Base-by-base conservation (phyloP, 2,113 vertebrate genomes). In the Dolichallabes microphthalmus region DNA sequence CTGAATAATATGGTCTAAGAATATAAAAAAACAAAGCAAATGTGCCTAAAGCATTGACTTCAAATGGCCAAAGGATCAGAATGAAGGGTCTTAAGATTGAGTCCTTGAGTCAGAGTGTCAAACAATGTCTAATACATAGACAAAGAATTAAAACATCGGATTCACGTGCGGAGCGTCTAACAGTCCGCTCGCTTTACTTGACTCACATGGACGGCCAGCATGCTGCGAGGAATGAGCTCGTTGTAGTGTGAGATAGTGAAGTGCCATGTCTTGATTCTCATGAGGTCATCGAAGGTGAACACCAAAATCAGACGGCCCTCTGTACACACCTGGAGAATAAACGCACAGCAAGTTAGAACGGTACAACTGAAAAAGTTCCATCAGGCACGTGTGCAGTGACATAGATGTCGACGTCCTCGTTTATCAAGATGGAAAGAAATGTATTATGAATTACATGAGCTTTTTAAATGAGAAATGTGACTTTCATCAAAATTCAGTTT, bases 231-330 rank as follows among this genome's bases (percentile, higher is more conserved):
- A 90, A 99, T 99, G 89, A 99, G 97, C 90, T 99, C 98, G 88
- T 97, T 96, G 92, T 99, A 98, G 93, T 99, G 98, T 88, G 97
- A 95, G 93, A 99, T 98, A 91, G 97, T 99, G 96, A 99, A 99
- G 93, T 99, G 98, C 98, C 98, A 99, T 0, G 98, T 99, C 94
- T 98, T 99, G 96, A 99, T 99, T 94, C 98, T 96, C 98, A 99
- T 99, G 96, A 99, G 99, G 93, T 99, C 98, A 0, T 99, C 98
- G 39, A 99, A 99, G 96, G 98, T 98, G 93, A 99, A 99, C 93
- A 99, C 98, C 95, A 99, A 92, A 93, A 98, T 98, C 83, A 99
- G 94, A 83, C 97, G 96, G 0, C 98, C 98, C 90, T 99, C 98
- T 92, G 98, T 97, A 86, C 97, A 99, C 63, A 99, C 98, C 98